Evolutionary conservation across 2,888 invertebrate genomes (phyloP).

Genomic region (Cryptocheilus praepositus): DNA sequence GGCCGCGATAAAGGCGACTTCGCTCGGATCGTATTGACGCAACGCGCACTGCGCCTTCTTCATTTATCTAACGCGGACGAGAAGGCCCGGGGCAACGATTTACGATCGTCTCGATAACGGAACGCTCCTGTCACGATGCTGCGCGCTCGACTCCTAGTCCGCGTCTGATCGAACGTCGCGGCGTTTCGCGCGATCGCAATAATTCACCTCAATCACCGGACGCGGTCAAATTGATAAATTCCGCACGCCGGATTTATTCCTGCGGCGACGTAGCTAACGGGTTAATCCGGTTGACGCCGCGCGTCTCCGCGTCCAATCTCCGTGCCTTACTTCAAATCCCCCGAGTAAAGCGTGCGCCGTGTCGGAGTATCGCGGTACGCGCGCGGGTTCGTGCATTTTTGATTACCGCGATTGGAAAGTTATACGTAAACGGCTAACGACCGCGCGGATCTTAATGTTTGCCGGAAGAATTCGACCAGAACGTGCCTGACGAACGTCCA

Average conservation of each 20-base stretch:
- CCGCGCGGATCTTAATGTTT: no score
- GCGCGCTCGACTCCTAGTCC: neutral
- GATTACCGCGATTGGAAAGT: no score
- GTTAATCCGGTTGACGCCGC: neutral
- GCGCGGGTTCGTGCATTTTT: no score
- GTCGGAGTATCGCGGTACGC: no score
- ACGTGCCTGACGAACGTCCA: no score
- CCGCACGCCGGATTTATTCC: neutral
- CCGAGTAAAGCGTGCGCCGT: no score
- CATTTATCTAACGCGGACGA: conserved; percentile 17
- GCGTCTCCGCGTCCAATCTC: no score
- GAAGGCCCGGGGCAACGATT: conserved; percentile 39
- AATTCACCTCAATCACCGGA: no score
- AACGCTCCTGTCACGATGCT: conserved; percentile 22
- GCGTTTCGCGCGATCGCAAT: conserved; percentile 1
- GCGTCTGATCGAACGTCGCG: conserved; percentile 2
- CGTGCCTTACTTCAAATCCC: no score
- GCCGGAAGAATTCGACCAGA: no score
- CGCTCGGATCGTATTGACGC: conserved; percentile 36
- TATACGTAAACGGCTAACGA: no score
- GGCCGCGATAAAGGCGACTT: conserved; percentile 39
- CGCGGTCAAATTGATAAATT: no score
- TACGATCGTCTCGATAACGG: conserved; percentile 61
- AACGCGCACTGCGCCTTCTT: conserved; percentile 20
- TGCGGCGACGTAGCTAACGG: conserved; percentile 4